Conservation (phyloP, 2,113 vertebrate species). For the Dicrurus megarhynchus region DNA sequence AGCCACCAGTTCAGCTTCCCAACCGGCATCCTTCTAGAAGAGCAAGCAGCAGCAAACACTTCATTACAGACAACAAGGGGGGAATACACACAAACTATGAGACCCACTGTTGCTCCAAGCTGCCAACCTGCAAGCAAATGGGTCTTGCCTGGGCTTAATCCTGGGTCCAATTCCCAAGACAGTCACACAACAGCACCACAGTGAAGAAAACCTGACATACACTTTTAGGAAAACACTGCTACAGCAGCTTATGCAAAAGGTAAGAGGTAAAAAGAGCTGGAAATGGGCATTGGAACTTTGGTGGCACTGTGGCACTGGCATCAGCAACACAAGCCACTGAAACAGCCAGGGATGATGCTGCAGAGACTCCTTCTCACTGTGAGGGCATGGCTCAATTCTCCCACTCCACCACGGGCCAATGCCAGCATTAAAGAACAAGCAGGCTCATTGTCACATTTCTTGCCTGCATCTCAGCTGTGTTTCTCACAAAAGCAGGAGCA, state of each 20-base stretch:
- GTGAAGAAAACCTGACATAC: neutral
- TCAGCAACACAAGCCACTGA: neutral
- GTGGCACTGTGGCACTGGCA: neutral
- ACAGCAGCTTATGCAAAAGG: neutral
- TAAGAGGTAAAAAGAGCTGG: neutral
- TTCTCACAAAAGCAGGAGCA: neutral
- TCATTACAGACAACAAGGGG: neutral
- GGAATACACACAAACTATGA: neutral
- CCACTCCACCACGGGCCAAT: fast-evolving
- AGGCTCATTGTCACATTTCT: neutral
- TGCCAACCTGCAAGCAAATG: neutral
- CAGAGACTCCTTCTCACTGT: neutral
- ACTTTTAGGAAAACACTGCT: neutral
- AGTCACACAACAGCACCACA: neutral
- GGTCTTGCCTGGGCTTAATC: neutral
- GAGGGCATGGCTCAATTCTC: neutral
- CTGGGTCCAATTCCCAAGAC: neutral
- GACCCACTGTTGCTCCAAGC: neutral
- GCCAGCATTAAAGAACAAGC: neutral
- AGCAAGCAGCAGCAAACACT: neutral
- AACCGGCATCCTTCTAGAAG: neutral
- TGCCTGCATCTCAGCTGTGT: fast-evolving
- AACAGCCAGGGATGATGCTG: neutral
- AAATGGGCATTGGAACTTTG: neutral
- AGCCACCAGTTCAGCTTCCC: neutral